Conservation (phyloP, 2,888 invertebrate genomes). For the Microplitis manilae region DNA sequence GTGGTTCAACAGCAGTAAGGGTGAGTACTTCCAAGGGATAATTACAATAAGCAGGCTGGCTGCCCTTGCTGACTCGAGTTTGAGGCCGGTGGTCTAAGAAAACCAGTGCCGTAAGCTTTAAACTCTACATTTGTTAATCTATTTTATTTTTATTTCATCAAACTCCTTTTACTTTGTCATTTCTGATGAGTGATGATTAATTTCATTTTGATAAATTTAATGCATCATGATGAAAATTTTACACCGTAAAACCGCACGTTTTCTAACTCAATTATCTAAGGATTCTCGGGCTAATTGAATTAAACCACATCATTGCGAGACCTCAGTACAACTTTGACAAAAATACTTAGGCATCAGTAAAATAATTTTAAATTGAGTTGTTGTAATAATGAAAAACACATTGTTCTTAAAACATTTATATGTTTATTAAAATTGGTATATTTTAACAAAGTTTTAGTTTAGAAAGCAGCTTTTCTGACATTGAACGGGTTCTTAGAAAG, state of each 20-base stretch:
- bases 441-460: slow-evolving; percentile 15
- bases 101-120: slow-evolving; percentile 54
- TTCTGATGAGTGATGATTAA: neutral
- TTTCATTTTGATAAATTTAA: slow-evolving; percentile 11
- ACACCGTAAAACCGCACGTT: slow-evolving; percentile 1
- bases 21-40: slow-evolving; percentile 61
- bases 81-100: slow-evolving; percentile 56
- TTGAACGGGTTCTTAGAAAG: slow-evolving; percentile 58
- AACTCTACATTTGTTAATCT: no score
- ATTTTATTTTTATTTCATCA: neutral
- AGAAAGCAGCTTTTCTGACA: neutral
- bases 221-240: neutral
- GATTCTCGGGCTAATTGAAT: slow-evolving; percentile 69
- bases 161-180: neutral
- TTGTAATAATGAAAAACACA: neutral
- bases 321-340: neutral
- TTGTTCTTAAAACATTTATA: no score
- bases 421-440: no score
- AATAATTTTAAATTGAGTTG: neutral
- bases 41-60: slow-evolving; percentile 64
- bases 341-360: neutral
- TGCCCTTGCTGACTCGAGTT: slow-evolving; percentile 49
- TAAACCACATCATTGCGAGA: slow-evolving; percentile 52
- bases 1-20: slow-evolving; percentile 29
- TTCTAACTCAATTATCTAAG: slow-evolving; percentile 68